Percentiles rank a stretch among this genome's conserved stretches.
Conservation (phyloP, 2,888 invertebrate species). For the Oeneis ivallda region DNA sequence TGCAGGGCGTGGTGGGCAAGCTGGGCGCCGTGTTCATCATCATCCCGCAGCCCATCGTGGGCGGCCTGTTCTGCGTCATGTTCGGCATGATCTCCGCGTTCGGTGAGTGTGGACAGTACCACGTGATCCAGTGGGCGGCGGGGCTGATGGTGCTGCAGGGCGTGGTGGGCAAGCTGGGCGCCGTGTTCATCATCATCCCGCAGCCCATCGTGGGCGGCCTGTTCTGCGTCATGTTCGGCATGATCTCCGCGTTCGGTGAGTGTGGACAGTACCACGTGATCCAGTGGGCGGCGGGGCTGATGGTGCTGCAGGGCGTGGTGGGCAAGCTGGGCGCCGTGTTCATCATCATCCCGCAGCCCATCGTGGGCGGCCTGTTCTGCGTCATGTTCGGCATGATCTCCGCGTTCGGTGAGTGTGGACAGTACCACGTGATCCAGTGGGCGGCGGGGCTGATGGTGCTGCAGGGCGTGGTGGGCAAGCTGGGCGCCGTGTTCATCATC, state of each 20-base stretch:
- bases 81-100: conserved; percentile 92
- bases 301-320: conserved; percentile 88
- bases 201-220: conserved; percentile 91
- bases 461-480: conserved; percentile 88
- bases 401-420: conserved; percentile 84
- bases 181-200: conserved; percentile 90
- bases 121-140: conserved; percentile 85
- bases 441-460: conserved; percentile 88
- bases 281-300: conserved; percentile 87
- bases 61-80: conserved; percentile 91
- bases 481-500: conserved; percentile 89
- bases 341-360: conserved; percentile 90
- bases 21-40: conserved; percentile 90
- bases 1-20: conserved; percentile 88
- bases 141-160: conserved; percentile 88
- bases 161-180: conserved; percentile 88
- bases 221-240: conserved; percentile 91
- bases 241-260: conserved; percentile 90
- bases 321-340: conserved; percentile 90
- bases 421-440: conserved; percentile 64
- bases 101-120: conserved; percentile 68
- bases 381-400: conserved; percentile 92
- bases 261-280: too few species aligned
- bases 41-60: conserved; percentile 90
- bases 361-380: conserved; percentile 90